Percentiles rank a stretch among this genome's conserved stretches.
phyloP scores from a whole-genome alignment of 2,888 invertebrate species.

The Nephrotoma flavescens region DNA sequence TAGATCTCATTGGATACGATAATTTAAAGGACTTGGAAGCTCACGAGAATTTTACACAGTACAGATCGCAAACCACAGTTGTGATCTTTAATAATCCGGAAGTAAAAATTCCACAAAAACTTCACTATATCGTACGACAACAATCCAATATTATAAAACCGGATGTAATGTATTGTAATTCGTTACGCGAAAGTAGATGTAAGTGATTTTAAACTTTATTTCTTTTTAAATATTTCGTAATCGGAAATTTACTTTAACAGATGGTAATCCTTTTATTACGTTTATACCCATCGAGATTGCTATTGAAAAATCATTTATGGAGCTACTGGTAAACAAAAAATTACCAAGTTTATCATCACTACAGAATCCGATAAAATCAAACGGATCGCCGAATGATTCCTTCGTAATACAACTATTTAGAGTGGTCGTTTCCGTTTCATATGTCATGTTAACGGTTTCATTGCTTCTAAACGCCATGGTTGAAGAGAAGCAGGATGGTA shows the following conservation, averaged over 20 bases:
- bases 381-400: too few relatives aligned
- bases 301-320: neutral
- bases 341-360: neutral
- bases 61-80: neutral
- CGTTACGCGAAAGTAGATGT: neutral
- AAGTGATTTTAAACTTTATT: neutral
- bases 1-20: neutral
- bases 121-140: neutral
- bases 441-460: neutral
- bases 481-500: conserved; percentile 43
- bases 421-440: neutral
- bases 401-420: neutral
- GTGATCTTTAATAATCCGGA: neutral
- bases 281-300: neutral
- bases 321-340: neutral
- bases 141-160: neutral
- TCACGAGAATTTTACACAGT: neutral
- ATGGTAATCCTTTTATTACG: neutral
- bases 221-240: too few relatives aligned
- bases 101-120: neutral
- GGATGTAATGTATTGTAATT: neutral
- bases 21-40: neutral
- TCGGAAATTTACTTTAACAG: neutral
- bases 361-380: neutral
- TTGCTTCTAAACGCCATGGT: conserved; percentile 29